Evolutionary conservation across 2,113 vertebrate genomes (phyloP).

Genomic region (Cairina moschata): DNA sequence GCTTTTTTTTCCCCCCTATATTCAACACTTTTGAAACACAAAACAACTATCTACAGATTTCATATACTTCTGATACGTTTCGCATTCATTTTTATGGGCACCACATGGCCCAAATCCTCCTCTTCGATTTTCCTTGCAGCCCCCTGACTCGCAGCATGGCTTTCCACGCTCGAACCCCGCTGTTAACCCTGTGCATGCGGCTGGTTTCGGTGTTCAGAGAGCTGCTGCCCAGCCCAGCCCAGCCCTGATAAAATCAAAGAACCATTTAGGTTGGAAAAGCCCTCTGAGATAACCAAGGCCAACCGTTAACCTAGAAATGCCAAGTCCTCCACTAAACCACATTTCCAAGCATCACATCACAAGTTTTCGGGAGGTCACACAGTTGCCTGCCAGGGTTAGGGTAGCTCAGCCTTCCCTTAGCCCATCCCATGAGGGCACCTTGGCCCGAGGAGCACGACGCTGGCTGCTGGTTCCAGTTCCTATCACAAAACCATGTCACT

Average conservation of each 20-base stretch:
- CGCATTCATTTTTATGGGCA: neutral
- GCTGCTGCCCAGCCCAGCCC: neutral
- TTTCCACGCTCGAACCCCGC: neutral
- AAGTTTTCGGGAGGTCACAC: neutral
- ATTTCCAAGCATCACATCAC: too few species aligned
- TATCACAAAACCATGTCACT: too few species aligned
- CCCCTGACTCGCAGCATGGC: rapidly evolving
- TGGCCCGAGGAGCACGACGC: neutral
- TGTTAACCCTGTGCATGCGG: neutral
- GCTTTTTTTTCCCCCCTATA: neutral
- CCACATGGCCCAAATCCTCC: neutral
- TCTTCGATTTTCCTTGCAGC: neutral
- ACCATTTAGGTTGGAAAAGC: too few species aligned
- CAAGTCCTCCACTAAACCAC: too few species aligned
- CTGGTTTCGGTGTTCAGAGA: too few species aligned
- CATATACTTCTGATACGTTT: neutral
- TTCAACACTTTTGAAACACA: neutral
- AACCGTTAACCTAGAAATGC: too few species aligned
- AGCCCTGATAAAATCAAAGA: neutral
- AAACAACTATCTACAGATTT: neutral
- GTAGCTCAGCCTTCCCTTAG: neutral
- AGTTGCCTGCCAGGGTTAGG: rapidly evolving
- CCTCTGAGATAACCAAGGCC: too few species aligned
- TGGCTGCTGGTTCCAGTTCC: neutral
- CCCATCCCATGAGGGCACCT: neutral